Base-by-base conservation (phyloP, 2,888 invertebrate genomes). In the Yponomeuta malinellus region DNA sequence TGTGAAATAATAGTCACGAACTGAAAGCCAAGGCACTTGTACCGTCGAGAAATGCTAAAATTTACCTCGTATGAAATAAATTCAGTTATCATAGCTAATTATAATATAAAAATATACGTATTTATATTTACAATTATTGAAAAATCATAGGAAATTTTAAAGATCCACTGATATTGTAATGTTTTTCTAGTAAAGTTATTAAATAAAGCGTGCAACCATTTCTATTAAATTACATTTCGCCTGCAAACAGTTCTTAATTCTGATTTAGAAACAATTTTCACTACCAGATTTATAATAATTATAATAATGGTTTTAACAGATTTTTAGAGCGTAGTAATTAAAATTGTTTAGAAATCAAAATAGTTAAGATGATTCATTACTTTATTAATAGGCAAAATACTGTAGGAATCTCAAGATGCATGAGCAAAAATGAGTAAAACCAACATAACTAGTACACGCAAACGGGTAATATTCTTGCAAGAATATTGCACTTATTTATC, bases 31-130 rank as follows among this genome's bases (percentile, higher is more conserved):
- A 80, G 74, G 77, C 83, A 84, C 79, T 83, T 84, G 84, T 77
- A 84, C 83, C 86, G 80, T 84, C 87, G 87, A 89, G 85, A 89
- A 88, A 85, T 83, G 83, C 80, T 76, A 79, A 79, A 76, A 74
- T 33, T 33, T 5, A 82, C 74, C 74, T 74, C 75, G 78, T 83
- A 81, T 79, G 81, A 83, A 84, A 79, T 77, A 82, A 82, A 81
- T 72, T 78, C 79, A 82, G 81, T 86, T 86, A 83, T 79, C 80
- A 82, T 83, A 59, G 52, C 3, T 59, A 83, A 82, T 81, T 84
- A 88, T 87, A 85, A 85, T 90, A 90, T 87, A 90, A 90, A 90
- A 91, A 90, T 89, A 89, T 90, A 89, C 81, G 80, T 79, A 83
- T 88, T 86, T 88, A 89, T 91, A 90, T 90, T 85, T 90, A 91